A percentile compares a stretch with the other conserved stretches of the same genome.
phyloP scores from a whole-genome alignment of 2,888 invertebrate species.

The Terebella lapidaria region DNA sequence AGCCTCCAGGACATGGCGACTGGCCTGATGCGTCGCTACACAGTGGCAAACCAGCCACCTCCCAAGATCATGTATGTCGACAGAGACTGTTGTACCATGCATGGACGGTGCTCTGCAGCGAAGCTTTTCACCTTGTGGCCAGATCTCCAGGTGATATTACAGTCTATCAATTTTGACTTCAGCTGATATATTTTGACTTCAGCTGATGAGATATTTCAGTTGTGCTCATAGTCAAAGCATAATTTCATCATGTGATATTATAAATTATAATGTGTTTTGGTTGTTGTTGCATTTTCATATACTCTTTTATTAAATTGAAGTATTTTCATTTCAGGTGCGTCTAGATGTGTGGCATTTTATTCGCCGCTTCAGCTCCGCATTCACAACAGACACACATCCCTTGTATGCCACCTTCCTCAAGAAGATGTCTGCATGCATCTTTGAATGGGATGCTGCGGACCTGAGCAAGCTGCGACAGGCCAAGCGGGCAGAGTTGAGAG shows the following conservation, averaged over 20 bases:
- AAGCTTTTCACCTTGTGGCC: not conserved
- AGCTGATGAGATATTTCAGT: too few species aligned
- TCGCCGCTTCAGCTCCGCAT: not conserved
- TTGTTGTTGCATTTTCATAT: too few species aligned
- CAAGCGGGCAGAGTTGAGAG: slow-evolving; percentile 24
- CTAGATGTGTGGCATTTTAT: slow-evolving; percentile 1
- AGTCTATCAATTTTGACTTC: too few species aligned
- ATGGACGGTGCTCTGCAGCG: too few species aligned
- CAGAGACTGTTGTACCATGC: slow-evolving; percentile 28
- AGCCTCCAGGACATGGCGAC: slow-evolving; percentile 21
- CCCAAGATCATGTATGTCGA: slow-evolving; percentile 29
- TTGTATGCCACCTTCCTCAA: slow-evolving; percentile 27
- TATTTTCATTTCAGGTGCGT: too few species aligned
- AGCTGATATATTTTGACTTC: too few species aligned
- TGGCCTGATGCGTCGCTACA: slow-evolving; percentile 17
- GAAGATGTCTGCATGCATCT: slow-evolving; percentile 24
- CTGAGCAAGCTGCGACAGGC: slow-evolving; percentile 20
- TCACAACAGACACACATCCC: slow-evolving; percentile 22
- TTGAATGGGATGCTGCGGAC: slow-evolving; percentile 25
- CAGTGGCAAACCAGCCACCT: slow-evolving; percentile 1
- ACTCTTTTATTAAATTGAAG: too few species aligned
- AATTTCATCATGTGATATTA: too few species aligned
- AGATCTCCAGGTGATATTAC: not conserved
- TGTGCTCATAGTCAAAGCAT: too few species aligned
- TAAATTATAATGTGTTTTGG: too few species aligned